A percentile compares a stretch with the other conserved stretches of the same genome.
phyloP scores from a whole-genome alignment of 2,797 vertebrate genomes.

The Morus bassanus region DNA sequence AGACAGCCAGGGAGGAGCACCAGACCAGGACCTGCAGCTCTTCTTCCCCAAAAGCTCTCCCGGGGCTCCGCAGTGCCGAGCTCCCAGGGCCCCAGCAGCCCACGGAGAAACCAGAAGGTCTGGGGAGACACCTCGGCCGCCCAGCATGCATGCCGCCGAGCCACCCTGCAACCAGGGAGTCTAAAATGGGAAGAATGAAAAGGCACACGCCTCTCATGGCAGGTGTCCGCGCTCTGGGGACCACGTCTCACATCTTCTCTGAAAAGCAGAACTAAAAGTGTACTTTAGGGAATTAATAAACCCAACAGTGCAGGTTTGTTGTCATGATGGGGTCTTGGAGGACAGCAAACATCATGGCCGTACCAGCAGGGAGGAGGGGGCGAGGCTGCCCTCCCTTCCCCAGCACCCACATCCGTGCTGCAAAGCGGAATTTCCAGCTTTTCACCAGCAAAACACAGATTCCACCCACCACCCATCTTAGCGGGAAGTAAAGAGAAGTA shows the following conservation, averaged over 20 bases:
- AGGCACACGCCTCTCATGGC: accelerated
- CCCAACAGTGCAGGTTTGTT: not conserved
- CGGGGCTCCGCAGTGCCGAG: too few relatives aligned
- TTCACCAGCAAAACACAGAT: not conserved
- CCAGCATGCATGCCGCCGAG: accelerated
- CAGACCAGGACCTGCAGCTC: not conserved
- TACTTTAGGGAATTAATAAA: not conserved
- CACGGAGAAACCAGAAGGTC: accelerated
- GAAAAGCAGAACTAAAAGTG: not conserved
- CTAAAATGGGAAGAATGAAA: not conserved
- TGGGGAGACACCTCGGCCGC: too few relatives aligned
- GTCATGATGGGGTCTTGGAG: not conserved
- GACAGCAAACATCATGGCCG: accelerated
- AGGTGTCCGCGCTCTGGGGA: not conserved
- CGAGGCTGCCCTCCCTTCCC: not conserved
- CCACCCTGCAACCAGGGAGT: not conserved
- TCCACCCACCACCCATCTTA: not conserved
- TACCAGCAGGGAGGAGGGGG: not conserved
- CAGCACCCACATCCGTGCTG: not conserved
- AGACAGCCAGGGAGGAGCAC: not conserved
- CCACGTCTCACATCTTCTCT: not conserved
- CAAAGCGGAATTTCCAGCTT: not conserved
- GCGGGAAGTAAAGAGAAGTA: not conserved
- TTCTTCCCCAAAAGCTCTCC: not conserved
- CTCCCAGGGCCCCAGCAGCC: not conserved